Evolutionary conservation across 2,888 invertebrate species (phyloP).

Genomic region (Cremastinae sp.): DNA sequence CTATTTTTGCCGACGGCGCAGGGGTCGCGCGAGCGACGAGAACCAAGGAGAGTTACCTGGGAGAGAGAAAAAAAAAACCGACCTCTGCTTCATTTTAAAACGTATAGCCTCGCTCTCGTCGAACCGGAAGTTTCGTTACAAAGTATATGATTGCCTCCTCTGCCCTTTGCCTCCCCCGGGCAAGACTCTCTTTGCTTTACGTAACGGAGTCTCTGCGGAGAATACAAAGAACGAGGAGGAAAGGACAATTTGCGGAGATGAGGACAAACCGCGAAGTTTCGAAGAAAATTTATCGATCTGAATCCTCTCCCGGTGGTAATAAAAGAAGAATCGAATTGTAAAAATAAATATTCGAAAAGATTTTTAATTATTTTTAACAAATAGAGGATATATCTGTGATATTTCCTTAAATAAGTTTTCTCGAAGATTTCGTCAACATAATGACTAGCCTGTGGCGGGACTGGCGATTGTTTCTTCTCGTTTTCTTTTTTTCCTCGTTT

Average conservation of each 20-base stretch:
- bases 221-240: slow-evolving; percentile 19
- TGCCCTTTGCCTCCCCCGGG: background rate
- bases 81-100: background rate
- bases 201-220: slow-evolving; percentile 47
- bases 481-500: background rate
- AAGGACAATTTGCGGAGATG: slow-evolving; percentile 17
- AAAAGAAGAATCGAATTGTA: too few relatives aligned
- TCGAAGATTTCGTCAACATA: slow-evolving; percentile 39
- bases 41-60: background rate
- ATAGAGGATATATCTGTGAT: too few relatives aligned
- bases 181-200: slow-evolving; percentile 47
- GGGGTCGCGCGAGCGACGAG: background rate
- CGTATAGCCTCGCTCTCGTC: background rate
- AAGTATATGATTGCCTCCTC: slow-evolving; percentile 53
- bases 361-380: too few relatives aligned
- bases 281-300: slow-evolving; percentile 60
- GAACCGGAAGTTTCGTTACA: slow-evolving; percentile 60
- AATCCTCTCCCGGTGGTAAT: too few relatives aligned
- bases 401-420: too few relatives aligned
- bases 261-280: slow-evolving; percentile 60
- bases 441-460: slow-evolving; percentile 54
- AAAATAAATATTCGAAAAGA: too few relatives aligned
- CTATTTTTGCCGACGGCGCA: slow-evolving; percentile 46
- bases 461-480: slow-evolving; percentile 7
- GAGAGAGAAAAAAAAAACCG: background rate